phyloP scores from a whole-genome alignment of 2,113 vertebrate genomes.

The Microcebus lehilahytsara region DNA sequence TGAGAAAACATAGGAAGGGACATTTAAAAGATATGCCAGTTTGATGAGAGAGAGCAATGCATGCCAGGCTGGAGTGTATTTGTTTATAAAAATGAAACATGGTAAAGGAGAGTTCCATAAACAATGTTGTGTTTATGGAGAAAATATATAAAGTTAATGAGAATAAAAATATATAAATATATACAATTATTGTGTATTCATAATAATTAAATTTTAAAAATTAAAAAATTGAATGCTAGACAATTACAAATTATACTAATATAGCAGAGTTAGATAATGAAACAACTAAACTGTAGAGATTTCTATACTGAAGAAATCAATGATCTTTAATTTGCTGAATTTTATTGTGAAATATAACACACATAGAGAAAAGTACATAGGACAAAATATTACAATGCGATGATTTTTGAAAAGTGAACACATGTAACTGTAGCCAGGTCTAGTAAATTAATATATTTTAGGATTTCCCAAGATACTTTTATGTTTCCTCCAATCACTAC shows the following conservation, averaged over 20 bases:
- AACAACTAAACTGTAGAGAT: background rate
- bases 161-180: too few relatives aligned
- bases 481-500: background rate
- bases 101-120: background rate
- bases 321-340: background rate
- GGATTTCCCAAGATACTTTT: background rate
- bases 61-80: background rate
- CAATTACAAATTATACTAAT: background rate
- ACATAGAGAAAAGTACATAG: background rate
- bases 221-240: background rate
- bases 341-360: background rate
- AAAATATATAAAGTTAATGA: background rate
- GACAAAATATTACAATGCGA: background rate
- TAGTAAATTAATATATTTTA: background rate
- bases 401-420: background rate
- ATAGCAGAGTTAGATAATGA: background rate
- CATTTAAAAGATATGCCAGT: background rate
- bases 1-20: background rate
- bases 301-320: background rate
- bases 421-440: background rate
- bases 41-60: background rate
- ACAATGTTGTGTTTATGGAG: background rate
- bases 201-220: background rate
- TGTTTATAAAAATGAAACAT: background rate
- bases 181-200: too few relatives aligned